Evolutionary conservation across 1,140 invertebrate genomes (phyloP), one percentile per base, ranked within the genome.

Genomic region (Phthorimaea operculella): DNA sequence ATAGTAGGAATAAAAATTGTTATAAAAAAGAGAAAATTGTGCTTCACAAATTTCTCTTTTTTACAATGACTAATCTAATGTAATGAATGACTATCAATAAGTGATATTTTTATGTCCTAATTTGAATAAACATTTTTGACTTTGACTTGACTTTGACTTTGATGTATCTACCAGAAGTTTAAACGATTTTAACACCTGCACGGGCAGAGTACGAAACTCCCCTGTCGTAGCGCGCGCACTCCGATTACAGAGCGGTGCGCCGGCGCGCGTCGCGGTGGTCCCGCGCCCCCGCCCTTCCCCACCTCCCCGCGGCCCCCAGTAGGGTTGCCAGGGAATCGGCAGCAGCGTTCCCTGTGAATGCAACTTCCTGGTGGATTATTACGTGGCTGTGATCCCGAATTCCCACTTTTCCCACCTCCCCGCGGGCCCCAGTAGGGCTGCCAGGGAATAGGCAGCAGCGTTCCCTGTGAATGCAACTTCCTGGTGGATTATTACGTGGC

Each of bases 221-320:
- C 8, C 11, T 39, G 36, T 28, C 3, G 45, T 15, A 16, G 45
- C 10, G 36, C 36, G 36, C 36, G 45, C 45, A 15, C 45, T 47
- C 45, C 8, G 45, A 47, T 47, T 47, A 47, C 45, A 47, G 45
- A 47, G 45, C 45, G 45, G 14, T 16, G 45, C 45, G 14, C 14
- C 14, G 14, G 45, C 45, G 45, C 45, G 11, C 36, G 36, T 15
- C 45, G 36, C 36, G 45, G 45, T 47, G 45, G 45, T 47, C 45
- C 16, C 16, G 8, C 16, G 14, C 14, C 16, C 45, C 14, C 45
- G 45, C 45, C 45, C 11, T 15, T 12, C 14, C 39, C 39, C 39
- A 42, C 39, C 36, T 6, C 21, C 21, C 21, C 21, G 21, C 21
- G 2, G 6, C 2, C 21, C 21, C 6, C 2, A 6, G 6, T 28